Percentiles rank a stretch among this genome's conserved stretches.
These are phyloP conservation scores for Sphaeridia pumilis DNA, from an alignment of 2,888 invertebrate genomes.

Conservation along the genomic window DNA sequence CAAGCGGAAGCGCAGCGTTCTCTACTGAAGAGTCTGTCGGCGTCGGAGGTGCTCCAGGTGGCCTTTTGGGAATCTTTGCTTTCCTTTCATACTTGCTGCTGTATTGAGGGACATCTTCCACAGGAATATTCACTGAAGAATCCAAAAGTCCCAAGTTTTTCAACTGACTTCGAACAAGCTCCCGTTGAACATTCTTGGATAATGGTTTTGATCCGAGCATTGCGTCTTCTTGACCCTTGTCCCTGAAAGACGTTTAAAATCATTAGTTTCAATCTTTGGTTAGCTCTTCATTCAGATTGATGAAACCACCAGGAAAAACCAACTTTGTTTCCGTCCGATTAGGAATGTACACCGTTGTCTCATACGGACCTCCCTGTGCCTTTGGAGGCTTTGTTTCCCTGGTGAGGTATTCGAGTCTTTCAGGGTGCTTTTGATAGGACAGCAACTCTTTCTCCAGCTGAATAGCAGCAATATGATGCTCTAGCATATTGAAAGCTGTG, in stretches of 20 bases:
- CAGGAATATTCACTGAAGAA: too few relatives aligned
- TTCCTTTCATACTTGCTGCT: too few relatives aligned
- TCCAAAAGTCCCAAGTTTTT: conserved; percentile 9
- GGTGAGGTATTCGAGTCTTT: not conserved
- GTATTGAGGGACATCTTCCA: too few relatives aligned
- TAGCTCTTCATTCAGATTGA: not conserved
- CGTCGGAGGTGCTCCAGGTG: too few relatives aligned
- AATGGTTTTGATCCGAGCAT: conserved; percentile 1
- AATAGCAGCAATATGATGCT: conserved; percentile 11
- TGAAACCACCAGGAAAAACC: not conserved
- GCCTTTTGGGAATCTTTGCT: too few relatives aligned
- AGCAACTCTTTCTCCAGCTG: conserved; percentile 11
- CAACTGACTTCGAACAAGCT: conserved; percentile 7
- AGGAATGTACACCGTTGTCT: conserved; percentile 2
- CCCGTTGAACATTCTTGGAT: conserved; percentile 8
- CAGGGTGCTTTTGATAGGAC: conserved; percentile 4
- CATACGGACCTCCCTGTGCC: conserved; percentile 12
- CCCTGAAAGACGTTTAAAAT: conserved; percentile 2
- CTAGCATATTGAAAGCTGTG: conserved; percentile 12
- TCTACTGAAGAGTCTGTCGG: too few relatives aligned
- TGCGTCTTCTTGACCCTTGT: conserved; percentile 12
- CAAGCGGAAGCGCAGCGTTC: too few relatives aligned
- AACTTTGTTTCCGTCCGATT: conserved; percentile 9
- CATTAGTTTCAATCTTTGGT: not conserved
- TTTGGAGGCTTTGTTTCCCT: not conserved